A percentile compares a stretch with the other conserved stretches of the same genome.
Conservation (phyloP, 2,797 vertebrate genomes). For the Poecilia gillii region DNA sequence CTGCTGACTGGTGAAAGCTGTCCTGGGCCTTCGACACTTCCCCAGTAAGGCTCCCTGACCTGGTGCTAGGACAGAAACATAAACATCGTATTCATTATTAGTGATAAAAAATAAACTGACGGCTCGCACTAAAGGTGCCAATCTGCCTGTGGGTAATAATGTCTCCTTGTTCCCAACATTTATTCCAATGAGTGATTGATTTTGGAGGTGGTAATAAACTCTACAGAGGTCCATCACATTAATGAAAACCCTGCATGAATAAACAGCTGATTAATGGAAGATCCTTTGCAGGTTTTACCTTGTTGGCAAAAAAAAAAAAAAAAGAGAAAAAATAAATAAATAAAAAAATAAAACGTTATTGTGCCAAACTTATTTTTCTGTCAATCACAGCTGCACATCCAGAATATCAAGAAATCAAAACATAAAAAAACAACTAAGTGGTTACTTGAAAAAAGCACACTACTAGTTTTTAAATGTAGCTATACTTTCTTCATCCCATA, state of each 20-base stretch:
- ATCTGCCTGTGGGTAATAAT: neutral
- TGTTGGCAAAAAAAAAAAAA: neutral
- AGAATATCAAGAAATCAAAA: neutral
- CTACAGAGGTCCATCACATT: constrained; percentile 76
- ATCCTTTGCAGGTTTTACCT: constrained; percentile 53
- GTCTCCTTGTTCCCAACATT: constrained; percentile 50
- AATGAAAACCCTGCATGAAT: constrained; percentile 81
- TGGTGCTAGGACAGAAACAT: constrained; percentile 61
- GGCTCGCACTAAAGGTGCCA: constrained; percentile 3
- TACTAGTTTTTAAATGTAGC: neutral
- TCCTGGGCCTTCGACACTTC: constrained; percentile 91
- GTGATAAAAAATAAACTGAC: neutral
- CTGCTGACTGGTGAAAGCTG: constrained; percentile 94
- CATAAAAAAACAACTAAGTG: neutral
- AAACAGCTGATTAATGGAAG: constrained; percentile 69
- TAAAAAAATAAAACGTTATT: too few species aligned
- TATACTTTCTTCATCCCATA: neutral
- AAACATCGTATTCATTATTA: constrained; percentile 4
- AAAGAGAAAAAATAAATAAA: accelerated
- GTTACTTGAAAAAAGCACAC: neutral
- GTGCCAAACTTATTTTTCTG: neutral
- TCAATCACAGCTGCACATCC: neutral
- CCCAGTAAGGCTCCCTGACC: constrained; percentile 85
- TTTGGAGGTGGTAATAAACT: constrained; percentile 71
- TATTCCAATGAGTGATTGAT: constrained; percentile 72